phyloP scores from a whole-genome alignment of 2,888 invertebrate species.

The Microctonus brassicae region DNA sequence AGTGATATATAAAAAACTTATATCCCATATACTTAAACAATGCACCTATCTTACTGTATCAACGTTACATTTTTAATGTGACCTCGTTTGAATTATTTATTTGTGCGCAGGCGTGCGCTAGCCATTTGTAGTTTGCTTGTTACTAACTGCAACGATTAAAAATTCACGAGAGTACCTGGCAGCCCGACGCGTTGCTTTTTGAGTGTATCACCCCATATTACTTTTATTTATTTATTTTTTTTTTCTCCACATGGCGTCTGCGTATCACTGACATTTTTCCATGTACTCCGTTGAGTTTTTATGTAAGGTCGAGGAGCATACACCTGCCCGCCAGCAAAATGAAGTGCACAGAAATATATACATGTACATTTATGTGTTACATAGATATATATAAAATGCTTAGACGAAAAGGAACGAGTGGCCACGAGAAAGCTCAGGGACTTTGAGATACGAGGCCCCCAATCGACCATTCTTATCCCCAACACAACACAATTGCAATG shows the following conservation, averaged over 20 bases:
- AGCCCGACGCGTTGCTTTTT: slow-evolving; percentile 31
- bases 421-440: slow-evolving; percentile 2
- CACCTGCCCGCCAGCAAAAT: slow-evolving; percentile 3
- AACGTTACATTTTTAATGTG: slow-evolving; percentile 62
- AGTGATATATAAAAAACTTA: neutral
- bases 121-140: slow-evolving; percentile 66
- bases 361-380: neutral
- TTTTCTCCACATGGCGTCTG: neutral
- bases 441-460: slow-evolving; percentile 8
- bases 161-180: slow-evolving; percentile 72
- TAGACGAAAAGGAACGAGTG: neutral
- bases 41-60: slow-evolving; percentile 7
- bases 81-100: slow-evolving; percentile 62
- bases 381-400: neutral
- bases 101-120: slow-evolving; percentile 57
- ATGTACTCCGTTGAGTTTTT: neutral
- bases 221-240: too few species aligned
- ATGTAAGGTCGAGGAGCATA: neutral
- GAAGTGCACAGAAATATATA: neutral
- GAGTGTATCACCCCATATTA: neutral
- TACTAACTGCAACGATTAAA: slow-evolving; percentile 63
- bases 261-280: neutral
- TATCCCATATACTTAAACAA: neutral
- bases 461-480: slow-evolving; percentile 20
- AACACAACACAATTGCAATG: neutral